A percentile compares a stretch with the other conserved stretches of the same genome.
These are phyloP conservation scores for Morinoia aosen DNA, from an alignment of 2,888 invertebrate species.

Conservation along the genomic window DNA sequence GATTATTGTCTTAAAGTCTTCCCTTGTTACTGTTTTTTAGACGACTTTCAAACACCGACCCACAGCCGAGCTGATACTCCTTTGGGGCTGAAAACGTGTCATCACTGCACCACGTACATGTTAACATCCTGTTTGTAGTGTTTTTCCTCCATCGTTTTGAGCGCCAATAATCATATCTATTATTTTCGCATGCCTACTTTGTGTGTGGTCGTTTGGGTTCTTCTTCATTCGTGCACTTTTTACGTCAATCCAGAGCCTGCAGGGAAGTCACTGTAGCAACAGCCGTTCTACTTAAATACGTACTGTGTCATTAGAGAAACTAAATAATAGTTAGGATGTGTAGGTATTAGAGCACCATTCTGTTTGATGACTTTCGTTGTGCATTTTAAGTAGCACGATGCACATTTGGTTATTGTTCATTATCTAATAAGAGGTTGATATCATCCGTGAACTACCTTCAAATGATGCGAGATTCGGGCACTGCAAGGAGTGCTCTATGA, in stretches of 20 bases:
- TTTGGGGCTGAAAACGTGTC: neutral
- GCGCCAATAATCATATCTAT: too few relatives aligned
- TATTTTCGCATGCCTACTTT: neutral
- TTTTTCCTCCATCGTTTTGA: neutral
- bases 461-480: neutral
- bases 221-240: neutral
- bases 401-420: neutral
- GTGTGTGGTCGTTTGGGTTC: neutral
- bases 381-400: neutral
- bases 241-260: neutral
- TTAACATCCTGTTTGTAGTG: neutral
- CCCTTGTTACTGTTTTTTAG: neutral
- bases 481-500: neutral
- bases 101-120: neutral
- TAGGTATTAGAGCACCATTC: neutral
- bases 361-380: neutral
- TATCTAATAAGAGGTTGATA: neutral
- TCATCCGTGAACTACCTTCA: neutral
- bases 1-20: neutral
- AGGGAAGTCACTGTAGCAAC: neutral
- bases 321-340: neutral
- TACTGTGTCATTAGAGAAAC: neutral
- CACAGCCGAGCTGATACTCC: neutral
- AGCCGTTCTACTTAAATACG: neutral
- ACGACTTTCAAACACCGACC: neutral